Percentiles rank a stretch among this genome's conserved stretches.
Conservation (phyloP, 1,140 invertebrate genomes). For the Oncopodura yosiiana region DNA sequence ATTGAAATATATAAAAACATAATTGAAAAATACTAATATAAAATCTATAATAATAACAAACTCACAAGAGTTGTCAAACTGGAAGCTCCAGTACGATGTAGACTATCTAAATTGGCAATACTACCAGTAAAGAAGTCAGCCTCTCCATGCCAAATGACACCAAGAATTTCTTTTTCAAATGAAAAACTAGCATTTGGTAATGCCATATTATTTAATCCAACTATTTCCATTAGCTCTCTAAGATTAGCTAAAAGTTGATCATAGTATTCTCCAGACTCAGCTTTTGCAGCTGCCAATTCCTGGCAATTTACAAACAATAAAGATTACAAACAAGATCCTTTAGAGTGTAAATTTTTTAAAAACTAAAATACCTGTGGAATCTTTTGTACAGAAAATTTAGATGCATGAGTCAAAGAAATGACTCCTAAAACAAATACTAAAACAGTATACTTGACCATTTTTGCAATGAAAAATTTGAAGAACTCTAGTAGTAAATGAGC, state of each 20-base stretch:
- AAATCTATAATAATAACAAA: background rate
- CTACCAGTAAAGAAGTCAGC: slow-evolving; percentile 3
- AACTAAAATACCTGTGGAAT: background rate
- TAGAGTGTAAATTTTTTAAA: background rate
- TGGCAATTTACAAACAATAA: background rate
- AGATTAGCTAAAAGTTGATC: slow-evolving; percentile 18
- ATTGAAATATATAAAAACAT: background rate
- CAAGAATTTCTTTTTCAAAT: slow-evolving; percentile 13
- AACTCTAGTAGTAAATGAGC: no score
- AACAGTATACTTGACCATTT: no score
- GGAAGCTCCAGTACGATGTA: slow-evolving; percentile 21
- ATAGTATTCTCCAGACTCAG: slow-evolving; percentile 10
- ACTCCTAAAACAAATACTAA: no score
- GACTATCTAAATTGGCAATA: slow-evolving; percentile 11
- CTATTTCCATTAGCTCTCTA: background rate
- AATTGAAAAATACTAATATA: background rate
- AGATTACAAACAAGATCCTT: background rate
- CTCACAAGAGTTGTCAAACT: background rate
- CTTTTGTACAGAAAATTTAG: no score
- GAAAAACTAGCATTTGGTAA: slow-evolving; percentile 2
- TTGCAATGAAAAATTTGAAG: no score
- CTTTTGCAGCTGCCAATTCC: background rate
- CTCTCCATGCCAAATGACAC: slow-evolving; percentile 15
- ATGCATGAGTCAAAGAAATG: no score
- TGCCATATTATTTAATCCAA: slow-evolving; percentile 1